These are phyloP conservation scores for Neolamprologus sp. DNA, from an alignment of 2,113 vertebrate species.

Conservation along the genomic window DNA sequence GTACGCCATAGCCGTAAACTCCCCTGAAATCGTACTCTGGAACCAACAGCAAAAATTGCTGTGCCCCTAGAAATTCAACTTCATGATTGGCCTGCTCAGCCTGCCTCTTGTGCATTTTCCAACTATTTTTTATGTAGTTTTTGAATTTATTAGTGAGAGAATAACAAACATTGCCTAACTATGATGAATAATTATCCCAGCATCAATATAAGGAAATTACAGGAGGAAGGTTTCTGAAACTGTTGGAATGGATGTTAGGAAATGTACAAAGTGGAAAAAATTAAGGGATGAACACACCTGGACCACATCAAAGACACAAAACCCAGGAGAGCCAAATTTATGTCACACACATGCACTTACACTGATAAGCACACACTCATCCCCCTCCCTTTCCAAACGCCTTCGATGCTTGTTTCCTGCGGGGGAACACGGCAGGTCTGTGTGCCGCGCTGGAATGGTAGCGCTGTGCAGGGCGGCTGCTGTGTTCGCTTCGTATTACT, in stretches of 20 bases:
- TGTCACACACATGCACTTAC: too few relatives aligned
- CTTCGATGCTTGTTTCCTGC: too few relatives aligned
- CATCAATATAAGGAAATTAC: not conserved
- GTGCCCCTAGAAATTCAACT: not conserved
- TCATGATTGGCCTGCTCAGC: not conserved
- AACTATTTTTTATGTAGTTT: not conserved
- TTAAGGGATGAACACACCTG: not conserved
- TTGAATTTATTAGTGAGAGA: not conserved
- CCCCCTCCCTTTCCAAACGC: too few relatives aligned
- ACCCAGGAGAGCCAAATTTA: not conserved
- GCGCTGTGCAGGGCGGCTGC: too few relatives aligned
- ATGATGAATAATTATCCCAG: not conserved
- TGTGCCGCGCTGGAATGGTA: too few relatives aligned
- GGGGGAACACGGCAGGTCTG: too few relatives aligned
- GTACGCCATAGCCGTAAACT: not conserved
- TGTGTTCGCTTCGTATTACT: too few relatives aligned
- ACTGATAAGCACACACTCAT: too few relatives aligned
- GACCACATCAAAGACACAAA: not conserved
- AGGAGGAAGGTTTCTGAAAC: not conserved
- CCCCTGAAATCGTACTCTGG: not conserved
- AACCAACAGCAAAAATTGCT: not conserved
- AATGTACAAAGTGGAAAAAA: not conserved
- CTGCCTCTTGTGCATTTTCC: not conserved
- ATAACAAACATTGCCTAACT: not conserved
- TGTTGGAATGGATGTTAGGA: not conserved